Conservation (phyloP, 2,797 vertebrate species). For the Clarias pachynema region DNA sequence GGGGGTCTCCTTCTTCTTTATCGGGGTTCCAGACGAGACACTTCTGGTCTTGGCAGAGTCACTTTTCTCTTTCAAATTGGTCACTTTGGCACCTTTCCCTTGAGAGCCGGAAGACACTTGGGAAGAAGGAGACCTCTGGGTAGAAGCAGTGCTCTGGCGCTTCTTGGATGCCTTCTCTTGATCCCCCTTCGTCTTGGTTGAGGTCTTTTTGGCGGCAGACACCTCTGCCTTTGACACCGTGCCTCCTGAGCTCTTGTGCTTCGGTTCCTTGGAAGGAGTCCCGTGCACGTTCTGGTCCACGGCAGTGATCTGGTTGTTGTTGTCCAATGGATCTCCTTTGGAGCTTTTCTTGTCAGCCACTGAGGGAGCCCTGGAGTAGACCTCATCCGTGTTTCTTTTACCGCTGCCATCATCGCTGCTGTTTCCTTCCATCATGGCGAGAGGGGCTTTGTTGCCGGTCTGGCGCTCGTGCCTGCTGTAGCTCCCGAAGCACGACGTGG, state of each 20-base stretch:
- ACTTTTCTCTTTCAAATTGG: conserved; percentile 80
- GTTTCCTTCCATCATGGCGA: conserved; percentile 89
- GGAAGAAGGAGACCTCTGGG: conserved; percentile 73
- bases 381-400: conserved; percentile 74
- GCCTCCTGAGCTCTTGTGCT: conserved; percentile 72
- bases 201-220: conserved; percentile 70
- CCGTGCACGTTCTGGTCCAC: conserved; percentile 87
- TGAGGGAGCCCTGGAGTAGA: conserved; percentile 74
- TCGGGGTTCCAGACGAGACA: conserved; percentile 75
- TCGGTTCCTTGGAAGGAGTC: conserved; percentile 86
- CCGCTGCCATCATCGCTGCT: conserved; percentile 78
- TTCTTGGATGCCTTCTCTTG: conserved; percentile 82
- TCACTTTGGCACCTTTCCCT: conserved; percentile 79
- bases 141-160: conserved; percentile 75
- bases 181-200: conserved; percentile 74
- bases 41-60: conserved; percentile 76
- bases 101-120: conserved; percentile 77
- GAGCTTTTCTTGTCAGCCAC: conserved; percentile 77
- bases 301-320: conserved; percentile 92
- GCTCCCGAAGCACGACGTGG: conserved; percentile 90
- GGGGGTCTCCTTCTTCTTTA: conserved; percentile 78
- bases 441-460: conserved; percentile 81
- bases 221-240: conserved; percentile 75
- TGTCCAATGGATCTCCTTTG: conserved; percentile 83
- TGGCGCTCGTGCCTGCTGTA: conserved; percentile 84